phyloP scores from a whole-genome alignment of 2,888 invertebrate genomes.

The Lepidonotus clava region DNA sequence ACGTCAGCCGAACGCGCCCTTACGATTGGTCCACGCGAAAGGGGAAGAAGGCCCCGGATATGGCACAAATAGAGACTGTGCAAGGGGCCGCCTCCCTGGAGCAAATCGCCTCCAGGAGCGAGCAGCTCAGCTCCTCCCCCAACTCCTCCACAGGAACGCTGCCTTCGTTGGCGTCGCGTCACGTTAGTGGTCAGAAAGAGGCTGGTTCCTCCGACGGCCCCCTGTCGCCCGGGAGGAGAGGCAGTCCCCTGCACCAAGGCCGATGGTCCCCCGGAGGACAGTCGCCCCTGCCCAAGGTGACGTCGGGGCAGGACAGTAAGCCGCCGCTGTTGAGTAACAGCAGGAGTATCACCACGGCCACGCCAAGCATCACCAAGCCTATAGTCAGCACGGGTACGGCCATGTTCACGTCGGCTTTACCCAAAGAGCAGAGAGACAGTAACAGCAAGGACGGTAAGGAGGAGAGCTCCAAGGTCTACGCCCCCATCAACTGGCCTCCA shows the following conservation, averaged over 20 bases:
- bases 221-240: neutral
- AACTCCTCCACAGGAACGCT: too few relatives aligned
- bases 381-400: slow-evolving; percentile 41
- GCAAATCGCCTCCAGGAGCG: neutral
- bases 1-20: slow-evolving; percentile 12
- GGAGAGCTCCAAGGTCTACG: slow-evolving; percentile 49
- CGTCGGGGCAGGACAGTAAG: neutral
- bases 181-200: neutral
- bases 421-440: slow-evolving; percentile 8
- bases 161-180: neutral
- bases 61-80: neutral
- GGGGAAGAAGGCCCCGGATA: neutral
- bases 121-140: neutral
- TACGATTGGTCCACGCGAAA: slow-evolving; percentile 29
- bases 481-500: slow-evolving; percentile 54
- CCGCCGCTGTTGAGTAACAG: slow-evolving; percentile 19
- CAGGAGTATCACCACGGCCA: slow-evolving; percentile 35
- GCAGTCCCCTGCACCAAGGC: neutral
- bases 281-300: neutral
- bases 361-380: slow-evolving; percentile 37
- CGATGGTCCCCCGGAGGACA: neutral
- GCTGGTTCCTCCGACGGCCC: neutral
- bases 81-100: neutral
- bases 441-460: neutral
- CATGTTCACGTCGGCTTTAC: slow-evolving; percentile 1